Base-by-base conservation (phyloP, 1,140 invertebrate genomes). In the Thaumetopoea pityocampa region DNA sequence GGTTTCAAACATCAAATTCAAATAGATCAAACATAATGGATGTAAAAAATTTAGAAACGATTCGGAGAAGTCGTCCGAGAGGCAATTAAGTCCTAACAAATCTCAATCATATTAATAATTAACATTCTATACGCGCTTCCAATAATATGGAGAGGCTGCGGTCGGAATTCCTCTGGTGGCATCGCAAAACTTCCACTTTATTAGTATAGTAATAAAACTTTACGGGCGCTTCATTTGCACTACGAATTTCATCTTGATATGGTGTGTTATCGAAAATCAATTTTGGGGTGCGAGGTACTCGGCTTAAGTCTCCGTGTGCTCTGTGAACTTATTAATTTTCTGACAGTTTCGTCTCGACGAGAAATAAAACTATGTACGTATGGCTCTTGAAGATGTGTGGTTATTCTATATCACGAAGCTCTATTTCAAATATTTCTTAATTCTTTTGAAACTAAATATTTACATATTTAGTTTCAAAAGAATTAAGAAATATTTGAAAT, bases 101-200 rank as follows among this genome's bases (percentile, higher is more conserved):
- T 41, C 37, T 41, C 26, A 19, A 12, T n/a, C 14, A 9, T 20
- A 6, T 26, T 17, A 32, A 32, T 41, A 41, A 26, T 22, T 37
- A 34, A 16, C 30, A 34, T 27, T 33, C 29, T 3, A 7, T 10
- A 35, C 42, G 33, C 42, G 45, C 38, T 45, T 33, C 42, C 8
- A 20, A 16, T 38, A 57, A 54, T 51, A 54, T 62, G 58, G 58
- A 62, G 53, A 51, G 54, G 54, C 53, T 53, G 49, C 15, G 28
- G 29, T 40, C 41, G 27, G 24, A 9, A 37, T 20, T 40, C 30
- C 37, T 32, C 15, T 19, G 37, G 37, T 17, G 28, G 27, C 37
- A 41, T 41, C 37, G 27, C 38, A 20, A 42, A 54, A 51, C 35
- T 51, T 59, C 36, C 32, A 51, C 46, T 57, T 57, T 62, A 62